Evolutionary conservation across 2,888 invertebrate species (phyloP).

Genomic region (Ophioninae sp.): DNA sequence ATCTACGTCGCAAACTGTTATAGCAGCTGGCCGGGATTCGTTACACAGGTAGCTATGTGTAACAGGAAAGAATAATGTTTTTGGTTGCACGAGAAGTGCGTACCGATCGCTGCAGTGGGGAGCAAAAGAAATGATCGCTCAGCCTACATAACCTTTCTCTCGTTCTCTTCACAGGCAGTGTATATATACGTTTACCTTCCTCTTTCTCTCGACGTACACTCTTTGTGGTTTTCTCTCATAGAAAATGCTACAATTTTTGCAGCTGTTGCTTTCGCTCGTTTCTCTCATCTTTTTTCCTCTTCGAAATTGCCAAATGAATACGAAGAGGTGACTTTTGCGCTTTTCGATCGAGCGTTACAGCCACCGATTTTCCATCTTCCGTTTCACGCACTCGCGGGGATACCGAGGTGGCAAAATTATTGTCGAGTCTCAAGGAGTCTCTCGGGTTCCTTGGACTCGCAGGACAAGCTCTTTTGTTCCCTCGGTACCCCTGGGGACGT

Average conservation of each 20-base stretch:
- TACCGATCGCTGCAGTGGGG: slow-evolving; percentile 7
- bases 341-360: slow-evolving; percentile 31
- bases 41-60: slow-evolving; percentile 51
- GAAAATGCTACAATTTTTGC: slow-evolving; percentile 48
- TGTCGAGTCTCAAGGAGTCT: slow-evolving; percentile 21
- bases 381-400: not conserved
- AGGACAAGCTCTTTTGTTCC: not conserved
- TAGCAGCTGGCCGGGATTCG: slow-evolving; percentile 59
- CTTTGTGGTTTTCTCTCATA: slow-evolving; percentile 53
- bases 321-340: slow-evolving; percentile 22
- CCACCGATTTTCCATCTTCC: not conserved
- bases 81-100: slow-evolving; percentile 28
- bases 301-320: slow-evolving; percentile 30
- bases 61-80: slow-evolving; percentile 46
- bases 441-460: slow-evolving; percentile 14
- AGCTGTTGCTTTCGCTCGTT: slow-evolving; percentile 41
- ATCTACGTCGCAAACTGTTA: slow-evolving; percentile 49
- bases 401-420: slow-evolving; percentile 26
- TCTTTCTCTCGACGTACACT: slow-evolving; percentile 12
- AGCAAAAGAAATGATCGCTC: slow-evolving; percentile 16
- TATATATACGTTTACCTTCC: not conserved
- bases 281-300: not conserved
- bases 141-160: not conserved
- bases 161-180: not conserved
- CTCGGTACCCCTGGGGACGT: slow-evolving; percentile 10